Percentiles rank a stretch among this genome's conserved stretches.
These are phyloP conservation scores for Pseudonaja textilis DNA, from an alignment of 2,113 vertebrate genomes.

Conservation along the genomic window DNA sequence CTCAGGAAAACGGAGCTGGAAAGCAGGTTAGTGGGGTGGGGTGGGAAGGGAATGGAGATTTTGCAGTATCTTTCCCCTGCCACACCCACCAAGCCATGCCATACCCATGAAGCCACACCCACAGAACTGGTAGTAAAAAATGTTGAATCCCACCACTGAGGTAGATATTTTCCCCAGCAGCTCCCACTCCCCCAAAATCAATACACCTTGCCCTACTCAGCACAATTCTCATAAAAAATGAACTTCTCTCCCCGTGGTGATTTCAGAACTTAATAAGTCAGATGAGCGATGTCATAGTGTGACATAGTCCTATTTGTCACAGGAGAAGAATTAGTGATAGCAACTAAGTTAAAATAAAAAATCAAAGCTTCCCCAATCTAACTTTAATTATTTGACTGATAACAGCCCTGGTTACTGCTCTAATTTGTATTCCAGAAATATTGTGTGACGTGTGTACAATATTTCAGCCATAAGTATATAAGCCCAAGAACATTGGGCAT, in stretches of 20 bases:
- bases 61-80: no score
- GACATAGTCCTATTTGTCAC: no score
- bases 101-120: no score
- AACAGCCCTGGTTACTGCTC: not conserved
- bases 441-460: not conserved
- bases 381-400: not conserved
- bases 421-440: not conserved
- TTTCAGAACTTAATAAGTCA: not conserved
- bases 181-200: rapidly evolving
- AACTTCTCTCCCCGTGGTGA: rapidly evolving
- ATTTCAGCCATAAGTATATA: not conserved
- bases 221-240: not conserved
- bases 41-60: no score
- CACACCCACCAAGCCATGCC: no score
- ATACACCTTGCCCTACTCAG: not conserved
- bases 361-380: not conserved
- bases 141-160: no score
- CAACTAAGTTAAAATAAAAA: not conserved
- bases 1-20: no score
- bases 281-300: not conserved
- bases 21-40: no score
- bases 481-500: not conserved
- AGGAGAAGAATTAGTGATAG: not conserved
- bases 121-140: no score
- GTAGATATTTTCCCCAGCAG: not conserved